These are phyloP conservation scores for Sanderia malayensis DNA, from an alignment of 30 jellyfish, hydroid and myxozoan genomes.

Conservation along the genomic window DNA sequence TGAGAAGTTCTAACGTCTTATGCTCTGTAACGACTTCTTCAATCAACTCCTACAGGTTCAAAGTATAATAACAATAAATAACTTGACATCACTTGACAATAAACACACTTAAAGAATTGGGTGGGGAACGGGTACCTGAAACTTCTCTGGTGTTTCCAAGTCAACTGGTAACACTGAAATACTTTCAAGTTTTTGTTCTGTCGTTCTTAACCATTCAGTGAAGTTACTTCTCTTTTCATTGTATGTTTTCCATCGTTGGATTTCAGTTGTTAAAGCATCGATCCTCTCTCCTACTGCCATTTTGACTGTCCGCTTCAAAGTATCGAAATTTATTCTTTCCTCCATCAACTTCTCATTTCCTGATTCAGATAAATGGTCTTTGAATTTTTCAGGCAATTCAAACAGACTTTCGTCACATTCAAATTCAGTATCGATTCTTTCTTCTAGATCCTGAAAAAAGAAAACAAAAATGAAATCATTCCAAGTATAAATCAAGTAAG, in stretches of 20 bases:
- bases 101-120: background rate
- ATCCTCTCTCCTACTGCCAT: conserved; percentile 50
- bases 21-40: conserved; percentile 58
- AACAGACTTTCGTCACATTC: conserved; percentile 15
- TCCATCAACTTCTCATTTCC: conserved; percentile 41
- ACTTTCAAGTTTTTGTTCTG: conserved; percentile 18
- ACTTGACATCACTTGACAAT: background rate
- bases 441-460: conserved; percentile 24
- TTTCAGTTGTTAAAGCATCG: conserved; percentile 27
- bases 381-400: conserved; percentile 36
- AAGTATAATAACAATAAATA: background rate
- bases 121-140: conserved; percentile 50
- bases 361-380: conserved; percentile 20
- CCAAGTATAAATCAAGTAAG: too few species aligned
- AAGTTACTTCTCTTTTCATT: conserved; percentile 30
- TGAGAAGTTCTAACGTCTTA: conserved; percentile 35
- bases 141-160: conserved; percentile 64
- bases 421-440: conserved; percentile 35
- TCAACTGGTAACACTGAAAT: conserved; percentile 30
- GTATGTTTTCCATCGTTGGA: conserved; percentile 59
- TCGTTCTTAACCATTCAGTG: conserved; percentile 54
- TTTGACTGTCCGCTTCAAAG: conserved; percentile 29
- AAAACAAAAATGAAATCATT: too few species aligned
- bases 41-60: conserved; percentile 34
- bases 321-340: conserved; percentile 31